Evolutionary conservation across 2,797 vertebrate species (phyloP), one percentile per base, ranked within the genome.

Genomic region (Darevskia nairensis): DNA sequence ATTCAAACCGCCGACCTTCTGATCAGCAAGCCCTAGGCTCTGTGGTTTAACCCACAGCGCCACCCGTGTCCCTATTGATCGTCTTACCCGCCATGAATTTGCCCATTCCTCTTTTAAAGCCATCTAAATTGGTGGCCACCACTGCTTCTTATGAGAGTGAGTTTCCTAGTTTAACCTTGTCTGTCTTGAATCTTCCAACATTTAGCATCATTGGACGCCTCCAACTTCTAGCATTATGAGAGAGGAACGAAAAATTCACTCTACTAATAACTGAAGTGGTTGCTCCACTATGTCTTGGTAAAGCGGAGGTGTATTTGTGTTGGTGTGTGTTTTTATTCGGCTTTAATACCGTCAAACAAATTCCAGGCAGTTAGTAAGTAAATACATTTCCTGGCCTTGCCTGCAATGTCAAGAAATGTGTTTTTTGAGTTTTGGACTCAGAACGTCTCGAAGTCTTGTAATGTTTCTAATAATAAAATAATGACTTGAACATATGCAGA

Each of bases 391-490:
- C 35, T 86, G 82, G 50, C 46, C 74, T 82, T 91, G 55, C 84
- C 76, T 85, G 78, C 81, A 46, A 71, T 86, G 80, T 2, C 50
- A 76, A 55, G 75, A 50, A 91, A 86, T 89, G 61, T 77, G 4
- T 15, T 94, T 94, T 75, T 93, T 39, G 78, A 78, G 84, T 29
- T 93, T 92, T 61, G 89, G 89, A 92, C 86, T 1, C 0, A 89
- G 89, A 92, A 91, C 39, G 21, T 91, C 94, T 6, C 68, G 15
- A 25, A 80, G 41, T 86, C 55, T 85, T 90, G 76, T n/a, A 75
- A 50, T 89, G 4, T 88, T 95, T 93, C 89, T 84, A 93, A 85
- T 94, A 94, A 92, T 86, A 81, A 92, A 94, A 90, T 66, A 94
- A 83, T 91, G 88, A 82, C 88, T 95, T 94, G 92, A 94, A 93